Evolutionary conservation across 2,113 vertebrate genomes (phyloP).

Genomic region (Melanotaenia duboulayi): DNA sequence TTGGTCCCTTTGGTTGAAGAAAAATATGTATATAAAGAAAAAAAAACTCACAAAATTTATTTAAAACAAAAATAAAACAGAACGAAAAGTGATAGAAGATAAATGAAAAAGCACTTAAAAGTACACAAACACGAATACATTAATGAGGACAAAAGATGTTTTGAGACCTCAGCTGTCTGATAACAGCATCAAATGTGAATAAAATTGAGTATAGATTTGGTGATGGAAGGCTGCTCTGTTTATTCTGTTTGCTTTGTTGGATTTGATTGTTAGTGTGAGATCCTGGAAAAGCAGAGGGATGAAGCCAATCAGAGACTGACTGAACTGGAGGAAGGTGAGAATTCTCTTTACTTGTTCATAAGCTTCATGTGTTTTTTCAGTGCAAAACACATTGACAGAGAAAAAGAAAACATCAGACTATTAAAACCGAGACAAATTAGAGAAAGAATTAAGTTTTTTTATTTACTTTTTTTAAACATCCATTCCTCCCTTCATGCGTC

Average conservation of each 20-base stretch:
- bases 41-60: not conserved
- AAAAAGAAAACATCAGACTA: not conserved
- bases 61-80: not conserved
- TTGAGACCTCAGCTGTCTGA: not conserved
- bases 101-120: constrained; percentile 18
- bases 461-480: no score
- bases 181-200: constrained; percentile 13
- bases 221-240: not conserved
- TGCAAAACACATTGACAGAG: not conserved
- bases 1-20: no score
- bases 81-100: not conserved
- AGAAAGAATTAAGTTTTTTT: no score
- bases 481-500: no score
- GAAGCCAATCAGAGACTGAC: constrained; percentile 75
- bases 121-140: constrained; percentile 9
- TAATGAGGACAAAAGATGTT: not conserved
- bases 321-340: constrained; percentile 82
- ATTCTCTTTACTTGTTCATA: not conserved
- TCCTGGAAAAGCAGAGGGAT: constrained; percentile 66
- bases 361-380: not conserved
- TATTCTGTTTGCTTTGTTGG: constrained; percentile 5
- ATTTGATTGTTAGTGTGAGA: constrained; percentile 58
- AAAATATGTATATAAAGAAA: no score
- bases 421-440: not conserved
- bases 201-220: constrained; percentile 8